Evolutionary conservation across 2,113 vertebrate species (phyloP).

Genomic region (Hystrix brachyura): DNA sequence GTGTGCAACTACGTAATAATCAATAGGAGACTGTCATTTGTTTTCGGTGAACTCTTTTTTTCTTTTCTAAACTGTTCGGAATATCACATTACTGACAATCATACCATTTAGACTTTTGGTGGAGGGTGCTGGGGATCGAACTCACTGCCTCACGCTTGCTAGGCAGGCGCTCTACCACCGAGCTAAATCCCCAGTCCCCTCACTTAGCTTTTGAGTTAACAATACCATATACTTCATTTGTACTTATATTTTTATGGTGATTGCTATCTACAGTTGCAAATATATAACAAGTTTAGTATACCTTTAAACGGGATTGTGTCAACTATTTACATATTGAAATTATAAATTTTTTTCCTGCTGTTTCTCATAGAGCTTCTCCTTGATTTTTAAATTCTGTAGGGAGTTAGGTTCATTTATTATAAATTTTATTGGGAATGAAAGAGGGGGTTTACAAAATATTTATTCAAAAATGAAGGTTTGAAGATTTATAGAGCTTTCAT

Average conservation of each 20-base stretch:
- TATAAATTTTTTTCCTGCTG: background rate
- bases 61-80: background rate
- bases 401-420: background rate
- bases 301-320: background rate
- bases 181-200: too few species aligned
- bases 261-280: background rate
- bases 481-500: constrained; percentile 65
- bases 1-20: background rate
- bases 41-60: background rate
- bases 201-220: background rate
- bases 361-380: background rate
- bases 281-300: background rate
- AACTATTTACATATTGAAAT: background rate
- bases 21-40: background rate
- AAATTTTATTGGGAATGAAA: background rate
- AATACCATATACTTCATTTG: background rate
- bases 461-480: constrained; percentile 58
- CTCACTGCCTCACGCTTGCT: too few species aligned
- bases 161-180: too few species aligned
- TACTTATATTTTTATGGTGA: background rate
- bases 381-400: background rate
- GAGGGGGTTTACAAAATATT: background rate
- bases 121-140: too few species aligned
- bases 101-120: background rate
- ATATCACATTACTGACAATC: background rate